Conservation (phyloP, 2,888 invertebrate species). For the Itoplectis maculator region DNA sequence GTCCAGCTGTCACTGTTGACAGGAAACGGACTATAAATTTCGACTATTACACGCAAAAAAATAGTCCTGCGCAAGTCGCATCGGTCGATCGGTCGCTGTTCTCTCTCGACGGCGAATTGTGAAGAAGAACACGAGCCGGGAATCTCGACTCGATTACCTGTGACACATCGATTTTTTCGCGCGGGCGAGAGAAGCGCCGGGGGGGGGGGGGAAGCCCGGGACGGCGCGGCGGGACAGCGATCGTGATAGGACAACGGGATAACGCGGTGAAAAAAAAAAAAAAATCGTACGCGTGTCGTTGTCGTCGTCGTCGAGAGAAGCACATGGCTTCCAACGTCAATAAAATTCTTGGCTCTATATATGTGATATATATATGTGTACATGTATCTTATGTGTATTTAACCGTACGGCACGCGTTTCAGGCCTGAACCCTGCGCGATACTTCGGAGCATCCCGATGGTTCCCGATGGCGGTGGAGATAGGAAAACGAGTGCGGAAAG, state of each 20-base stretch:
- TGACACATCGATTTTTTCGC: slow-evolving; percentile 62
- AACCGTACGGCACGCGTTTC: background rate
- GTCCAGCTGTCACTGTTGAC: background rate
- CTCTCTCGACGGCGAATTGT: slow-evolving; percentile 35
- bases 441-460: slow-evolving; percentile 12
- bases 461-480: background rate
- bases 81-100: too few species aligned
- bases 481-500: slow-evolving; percentile 31
- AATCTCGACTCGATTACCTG: slow-evolving; percentile 61
- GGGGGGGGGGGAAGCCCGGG: slow-evolving; percentile 10
- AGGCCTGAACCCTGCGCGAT: slow-evolving; percentile 16
- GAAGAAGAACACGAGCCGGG: slow-evolving; percentile 39
- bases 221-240: slow-evolving; percentile 23
- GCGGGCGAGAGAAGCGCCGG: background rate
- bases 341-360: slow-evolving; percentile 24
- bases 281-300: slow-evolving; percentile 37
- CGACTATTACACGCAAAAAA: background rate
- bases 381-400: background rate
- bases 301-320: slow-evolving; percentile 1
- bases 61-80: background rate
- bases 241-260: slow-evolving; percentile 14
- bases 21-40: background rate
- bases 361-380: slow-evolving; percentile 3
- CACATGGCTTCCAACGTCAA: slow-evolving; percentile 24
- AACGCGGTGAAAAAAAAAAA: too few species aligned